phyloP scores from a whole-genome alignment of 2,113 vertebrate species.

The Poicephalus meyeri region DNA sequence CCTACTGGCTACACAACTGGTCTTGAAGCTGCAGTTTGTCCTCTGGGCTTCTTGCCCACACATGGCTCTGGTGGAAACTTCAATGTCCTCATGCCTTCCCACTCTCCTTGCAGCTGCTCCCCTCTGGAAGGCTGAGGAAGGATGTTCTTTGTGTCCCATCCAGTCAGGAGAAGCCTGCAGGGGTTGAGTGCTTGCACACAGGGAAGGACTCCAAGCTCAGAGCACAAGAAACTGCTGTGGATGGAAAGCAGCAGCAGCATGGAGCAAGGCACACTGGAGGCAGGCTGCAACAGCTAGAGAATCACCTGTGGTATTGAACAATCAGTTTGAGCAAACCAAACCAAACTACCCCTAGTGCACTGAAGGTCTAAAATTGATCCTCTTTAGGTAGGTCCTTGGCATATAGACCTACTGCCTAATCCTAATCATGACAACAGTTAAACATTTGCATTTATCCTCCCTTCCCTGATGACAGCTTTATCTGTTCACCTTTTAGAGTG shows the following conservation, averaged over 20 bases:
- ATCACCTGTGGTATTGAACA: background rate
- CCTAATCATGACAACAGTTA: background rate
- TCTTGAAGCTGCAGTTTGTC: background rate
- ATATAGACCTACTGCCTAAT: background rate
- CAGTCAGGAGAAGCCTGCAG: background rate
- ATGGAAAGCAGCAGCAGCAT: background rate
- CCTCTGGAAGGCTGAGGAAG: background rate
- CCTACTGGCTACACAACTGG: background rate
- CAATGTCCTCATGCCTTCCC: background rate
- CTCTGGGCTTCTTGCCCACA: background rate
- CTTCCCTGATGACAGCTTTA: background rate
- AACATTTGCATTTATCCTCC: background rate
- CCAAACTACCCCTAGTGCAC: background rate
- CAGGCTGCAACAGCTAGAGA: background rate
- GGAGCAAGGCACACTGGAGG: accelerated
- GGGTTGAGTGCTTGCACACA: background rate
- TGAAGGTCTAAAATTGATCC: background rate
- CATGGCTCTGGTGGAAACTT: background rate
- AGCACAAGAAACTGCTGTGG: background rate
- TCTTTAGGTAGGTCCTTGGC: background rate
- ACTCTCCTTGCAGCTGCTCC: background rate
- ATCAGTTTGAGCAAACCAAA: background rate
- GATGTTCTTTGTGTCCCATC: background rate
- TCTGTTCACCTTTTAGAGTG: background rate
- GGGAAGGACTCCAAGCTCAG: background rate